Evolutionary conservation across 2,888 invertebrate species (phyloP).

Genomic region (Phragmatobia fuliginosa): DNA sequence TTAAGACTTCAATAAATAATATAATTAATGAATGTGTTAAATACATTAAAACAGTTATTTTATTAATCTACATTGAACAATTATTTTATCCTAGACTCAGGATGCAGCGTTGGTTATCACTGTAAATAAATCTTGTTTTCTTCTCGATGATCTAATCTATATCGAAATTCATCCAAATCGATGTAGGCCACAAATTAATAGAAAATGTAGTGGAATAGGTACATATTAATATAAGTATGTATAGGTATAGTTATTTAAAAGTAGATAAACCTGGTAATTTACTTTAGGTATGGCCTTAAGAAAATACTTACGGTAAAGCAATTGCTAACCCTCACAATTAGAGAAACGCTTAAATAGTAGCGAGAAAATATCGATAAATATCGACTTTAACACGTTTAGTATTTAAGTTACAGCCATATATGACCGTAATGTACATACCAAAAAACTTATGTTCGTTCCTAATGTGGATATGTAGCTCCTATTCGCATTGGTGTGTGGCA

Average conservation of each 20-base stretch:
- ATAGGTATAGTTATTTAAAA: not conserved
- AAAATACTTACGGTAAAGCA: not conserved
- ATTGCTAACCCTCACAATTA: conserved; percentile 1
- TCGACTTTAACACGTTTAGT: not conserved
- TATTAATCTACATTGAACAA: too few species aligned
- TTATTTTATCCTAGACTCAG: too few species aligned
- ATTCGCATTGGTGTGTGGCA: conserved; percentile 39
- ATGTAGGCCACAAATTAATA: too few species aligned
- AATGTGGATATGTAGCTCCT: conserved; percentile 30
- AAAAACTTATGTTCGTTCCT: conserved; percentile 6
- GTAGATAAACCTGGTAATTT: not conserved
- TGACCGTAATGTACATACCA: not conserved
- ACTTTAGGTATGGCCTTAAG: not conserved
- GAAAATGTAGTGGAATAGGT: not conserved
- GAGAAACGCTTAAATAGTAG: conserved; percentile 7
- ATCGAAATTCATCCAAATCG: too few species aligned
- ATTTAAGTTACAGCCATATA: conserved; percentile 5
- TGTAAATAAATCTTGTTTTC: too few species aligned
- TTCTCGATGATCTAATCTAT: too few species aligned
- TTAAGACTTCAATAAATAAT: too few species aligned
- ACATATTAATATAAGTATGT: not conserved
- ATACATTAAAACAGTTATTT: not conserved
- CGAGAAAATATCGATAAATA: not conserved
- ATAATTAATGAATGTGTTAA: too few species aligned
- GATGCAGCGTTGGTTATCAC: too few species aligned